Conservation (phyloP, 2,113 vertebrate species). For the Thryonomys swinderianus region DNA sequence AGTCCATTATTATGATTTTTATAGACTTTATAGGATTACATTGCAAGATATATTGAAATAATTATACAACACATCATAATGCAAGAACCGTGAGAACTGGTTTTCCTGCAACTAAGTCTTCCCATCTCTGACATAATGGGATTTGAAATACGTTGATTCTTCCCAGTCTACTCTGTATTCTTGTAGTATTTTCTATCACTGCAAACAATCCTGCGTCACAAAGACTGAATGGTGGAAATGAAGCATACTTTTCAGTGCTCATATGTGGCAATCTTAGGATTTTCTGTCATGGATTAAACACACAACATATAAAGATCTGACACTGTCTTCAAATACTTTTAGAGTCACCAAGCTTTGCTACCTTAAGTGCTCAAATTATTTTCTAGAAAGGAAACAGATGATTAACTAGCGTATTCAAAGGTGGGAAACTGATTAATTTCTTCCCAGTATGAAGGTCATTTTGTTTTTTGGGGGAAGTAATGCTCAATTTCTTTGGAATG, state of each 20-base stretch:
- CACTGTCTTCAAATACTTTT: neutral
- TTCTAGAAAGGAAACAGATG: neutral
- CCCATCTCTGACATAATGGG: neutral
- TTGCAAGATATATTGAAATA: neutral
- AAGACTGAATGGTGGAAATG: neutral
- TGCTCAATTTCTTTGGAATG: neutral
- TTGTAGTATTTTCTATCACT: neutral
- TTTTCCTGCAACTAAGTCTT: neutral
- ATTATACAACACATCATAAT: neutral
- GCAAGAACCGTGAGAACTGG: neutral
- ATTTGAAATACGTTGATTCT: neutral
- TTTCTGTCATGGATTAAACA: neutral
- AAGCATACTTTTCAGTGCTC: neutral
- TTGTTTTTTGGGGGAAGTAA: neutral
- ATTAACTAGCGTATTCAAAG: neutral
- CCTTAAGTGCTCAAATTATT: neutral
- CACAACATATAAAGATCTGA: neutral
- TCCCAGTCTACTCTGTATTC: neutral
- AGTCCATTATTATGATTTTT: neutral
- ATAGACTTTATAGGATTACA: neutral
- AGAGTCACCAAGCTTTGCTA: neutral
- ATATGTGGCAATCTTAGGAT: neutral
- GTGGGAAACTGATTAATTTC: neutral
- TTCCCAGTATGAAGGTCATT: neutral
- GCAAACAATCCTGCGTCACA: neutral